A percentile compares a stretch with the other conserved stretches of the same genome.
Conservation (phyloP, 2,888 invertebrate genomes). For the Campopleginae sp. region DNA sequence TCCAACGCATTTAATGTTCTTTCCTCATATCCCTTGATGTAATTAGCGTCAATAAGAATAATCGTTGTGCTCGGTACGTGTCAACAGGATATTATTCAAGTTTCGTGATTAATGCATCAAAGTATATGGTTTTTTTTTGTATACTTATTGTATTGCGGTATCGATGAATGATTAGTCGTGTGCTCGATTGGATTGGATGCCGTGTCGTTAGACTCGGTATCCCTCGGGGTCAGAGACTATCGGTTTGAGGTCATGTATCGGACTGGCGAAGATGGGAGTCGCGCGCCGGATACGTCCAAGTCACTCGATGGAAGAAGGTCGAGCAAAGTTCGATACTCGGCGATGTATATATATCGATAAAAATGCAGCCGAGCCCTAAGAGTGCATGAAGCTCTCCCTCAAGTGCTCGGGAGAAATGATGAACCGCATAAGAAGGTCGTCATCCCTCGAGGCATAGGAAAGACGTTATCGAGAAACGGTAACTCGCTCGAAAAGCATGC, state of each 20-base stretch:
- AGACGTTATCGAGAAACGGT: slow-evolving; percentile 31
- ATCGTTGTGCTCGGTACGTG: no score
- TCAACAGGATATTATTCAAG: neutral
- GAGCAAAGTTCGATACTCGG: slow-evolving; percentile 50
- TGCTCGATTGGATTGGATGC: slow-evolving; percentile 38
- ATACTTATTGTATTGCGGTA: slow-evolving; percentile 12
- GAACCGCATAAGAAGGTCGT: slow-evolving; percentile 33
- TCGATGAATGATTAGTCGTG: slow-evolving; percentile 47
- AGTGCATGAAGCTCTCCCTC: neutral
- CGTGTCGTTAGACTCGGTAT: slow-evolving; percentile 48
- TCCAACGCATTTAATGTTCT: no score
- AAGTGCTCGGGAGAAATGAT: slow-evolving; percentile 36
- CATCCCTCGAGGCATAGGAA: slow-evolving; percentile 18
- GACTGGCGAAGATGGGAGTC: slow-evolving; percentile 12
- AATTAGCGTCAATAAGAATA: no score
- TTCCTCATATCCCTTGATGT: no score
- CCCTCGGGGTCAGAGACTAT: slow-evolving; percentile 57
- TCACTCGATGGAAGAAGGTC: slow-evolving; percentile 25
- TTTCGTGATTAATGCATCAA: neutral
- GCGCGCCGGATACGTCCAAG: slow-evolving; percentile 23
- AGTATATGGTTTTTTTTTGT: neutral
- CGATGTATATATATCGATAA: slow-evolving; percentile 11
- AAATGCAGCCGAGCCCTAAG: slow-evolving; percentile 3
- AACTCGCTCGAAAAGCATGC: slow-evolving; percentile 21
- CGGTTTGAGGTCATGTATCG: slow-evolving; percentile 62